Base-by-base conservation (phyloP, 2,888 invertebrate genomes). In the Petrolisthes manimaculis region DNA sequence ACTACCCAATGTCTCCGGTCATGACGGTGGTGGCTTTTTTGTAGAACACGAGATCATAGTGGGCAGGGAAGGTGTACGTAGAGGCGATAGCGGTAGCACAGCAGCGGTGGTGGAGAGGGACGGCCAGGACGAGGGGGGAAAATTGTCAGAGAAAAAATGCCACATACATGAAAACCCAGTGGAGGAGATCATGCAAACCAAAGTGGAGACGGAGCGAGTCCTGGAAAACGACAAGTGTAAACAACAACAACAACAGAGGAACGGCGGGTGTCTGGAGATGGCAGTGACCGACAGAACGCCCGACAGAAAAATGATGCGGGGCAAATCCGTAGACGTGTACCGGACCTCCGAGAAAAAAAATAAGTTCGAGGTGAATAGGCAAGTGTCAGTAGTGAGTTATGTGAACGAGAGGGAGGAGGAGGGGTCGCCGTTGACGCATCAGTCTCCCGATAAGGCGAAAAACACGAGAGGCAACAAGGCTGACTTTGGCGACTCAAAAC, bases 331-430 rank as follows among this genome's bases (percentile, higher is more conserved):
- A 4, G 86, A 86, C n/a, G 55, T 74, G 5, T 79, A 37, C n/a
- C 51, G 81, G 24, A 8, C 80, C 51, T 54, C 69, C 1, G 86
- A 74, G 24, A 80, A 80, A 51, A 71, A 9, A 3, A 78, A 56
- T 14, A 81, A 55, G 5, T 37, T 54, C 21, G 81, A 74, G 0
- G 56, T 14, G n/a, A n/a, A 18, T 6, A 53, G 81, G 37, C 71
- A 81, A 71, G 75, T 54, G 9, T 81, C 86, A n/a, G 53, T 86
- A 74, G 56, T 81, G 4, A 86, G 81, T 37, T 86, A 56, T 37
- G 75, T 86, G 3, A 86, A 74, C 56, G 86, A 81, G 53, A 74
- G 61, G 6, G 81, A 86, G 51, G 75, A 77, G 77, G 53, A 37
- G 4, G 18, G n/a, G n/a, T 12, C n/a, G 6, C 54, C 53, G 5